Evolutionary conservation across 1,140 invertebrate species (phyloP), one percentile per base, ranked within the genome.

Genomic region (Anthonomus grandis): DNA sequence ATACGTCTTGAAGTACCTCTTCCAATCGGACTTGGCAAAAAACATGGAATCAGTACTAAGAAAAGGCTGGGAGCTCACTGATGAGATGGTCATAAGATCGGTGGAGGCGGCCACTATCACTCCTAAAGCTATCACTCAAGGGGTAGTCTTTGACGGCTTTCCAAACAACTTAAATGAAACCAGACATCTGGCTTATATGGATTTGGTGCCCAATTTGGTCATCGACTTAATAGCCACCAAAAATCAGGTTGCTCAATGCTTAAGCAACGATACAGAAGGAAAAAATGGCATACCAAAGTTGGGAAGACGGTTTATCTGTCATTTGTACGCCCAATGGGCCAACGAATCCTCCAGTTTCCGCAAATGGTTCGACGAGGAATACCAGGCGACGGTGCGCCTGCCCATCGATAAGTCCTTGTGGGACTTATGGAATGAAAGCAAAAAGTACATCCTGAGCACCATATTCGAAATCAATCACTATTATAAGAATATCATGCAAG

Each of bases 61-160:
- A 37, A 45, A 60, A 27, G 80, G 78, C 4, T 59, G 75, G 50
- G 65, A 65, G 27, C 61, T 77, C 18, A 62, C 73, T 3, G 62
- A 54, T 47, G 71, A 77, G 44, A 64, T 76, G 53, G 63, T 79
- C 13, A 68, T 77, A 6, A 70, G 74, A 53, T 75, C 75, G 27
- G 69, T 83, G 6, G 74, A 81, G 67, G 75, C 75, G 13, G 66
- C 74, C 10, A 68, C 68, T 9, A 72, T 78, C 42, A 75, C 79
- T 69, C 64, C 71, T 27, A 67, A 69, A 15, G 68, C 69, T 46
- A 52, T 72, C 4, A 75, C 76, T 13, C 75, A 79, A 59, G 82
- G 67, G 72, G 53, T 76, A 63, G 58, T 84, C 10, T 71, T 79
- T 31, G 82, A 84, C 64, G 83, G 80, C 8, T 81, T 81, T 69